Percentiles rank a stretch among this genome's conserved stretches.
Conservation (phyloP, 1,140 invertebrate genomes). For the Ditylenchus dipsaci region DNA sequence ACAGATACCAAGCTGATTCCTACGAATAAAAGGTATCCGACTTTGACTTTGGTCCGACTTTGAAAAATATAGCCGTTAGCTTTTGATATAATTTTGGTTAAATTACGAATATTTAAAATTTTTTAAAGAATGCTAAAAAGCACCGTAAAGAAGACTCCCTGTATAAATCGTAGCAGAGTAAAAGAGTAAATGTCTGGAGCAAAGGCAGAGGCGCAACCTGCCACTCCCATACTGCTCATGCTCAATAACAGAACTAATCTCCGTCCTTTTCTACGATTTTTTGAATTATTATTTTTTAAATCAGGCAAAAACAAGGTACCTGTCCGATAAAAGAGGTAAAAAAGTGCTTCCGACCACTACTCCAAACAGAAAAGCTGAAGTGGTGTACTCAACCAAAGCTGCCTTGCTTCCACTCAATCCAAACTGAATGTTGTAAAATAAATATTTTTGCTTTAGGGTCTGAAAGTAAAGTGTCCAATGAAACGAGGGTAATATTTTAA, state of each 20-base stretch:
- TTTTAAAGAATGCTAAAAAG: conserved; percentile 1
- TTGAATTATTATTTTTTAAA: neutral
- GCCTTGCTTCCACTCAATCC: conserved; percentile 4
- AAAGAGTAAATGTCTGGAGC: conserved; percentile 35
- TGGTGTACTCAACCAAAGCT: conserved; percentile 17
- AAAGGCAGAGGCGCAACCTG: conserved; percentile 18
- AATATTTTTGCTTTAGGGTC: too few relatives aligned
- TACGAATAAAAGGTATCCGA: too few relatives aligned
- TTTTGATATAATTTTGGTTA: too few relatives aligned
- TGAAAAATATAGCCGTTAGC: too few relatives aligned
- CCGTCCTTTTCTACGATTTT: conserved; percentile 18
- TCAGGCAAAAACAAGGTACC: conserved; percentile 14
- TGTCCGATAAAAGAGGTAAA: conserved; percentile 15
- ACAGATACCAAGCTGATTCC: too few relatives aligned
- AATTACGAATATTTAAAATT: neutral
- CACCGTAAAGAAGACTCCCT: conserved; percentile 32
- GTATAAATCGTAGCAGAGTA: conserved; percentile 30
- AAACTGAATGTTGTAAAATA: conserved; percentile 19
- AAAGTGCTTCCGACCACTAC: conserved; percentile 12
- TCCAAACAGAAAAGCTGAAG: conserved; percentile 26
- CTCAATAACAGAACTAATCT: conserved; percentile 14
- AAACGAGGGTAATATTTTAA: too few relatives aligned
- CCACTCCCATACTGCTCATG: conserved; percentile 3
- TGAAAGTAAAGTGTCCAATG: too few relatives aligned
- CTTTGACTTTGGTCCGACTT: too few relatives aligned